Percentiles rank a stretch among this genome's conserved stretches.
Conservation (phyloP, 2,113 vertebrate species). For the Carlito syrichta region DNA sequence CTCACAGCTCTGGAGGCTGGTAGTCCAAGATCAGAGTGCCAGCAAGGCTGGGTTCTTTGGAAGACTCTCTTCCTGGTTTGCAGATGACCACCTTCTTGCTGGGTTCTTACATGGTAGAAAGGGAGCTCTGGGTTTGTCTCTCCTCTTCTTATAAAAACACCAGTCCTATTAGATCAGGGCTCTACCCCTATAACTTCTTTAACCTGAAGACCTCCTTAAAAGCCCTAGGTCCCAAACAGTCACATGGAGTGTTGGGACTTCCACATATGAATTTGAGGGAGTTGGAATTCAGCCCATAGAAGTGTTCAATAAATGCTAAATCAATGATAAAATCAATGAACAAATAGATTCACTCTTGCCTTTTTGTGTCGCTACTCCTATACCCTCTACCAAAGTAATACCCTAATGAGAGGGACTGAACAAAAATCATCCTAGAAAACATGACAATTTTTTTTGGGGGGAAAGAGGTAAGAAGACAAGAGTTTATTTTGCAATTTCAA, state of each 20-base stretch:
- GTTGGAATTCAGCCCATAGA: background rate
- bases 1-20: background rate
- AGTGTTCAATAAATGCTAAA: background rate
- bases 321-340: background rate
- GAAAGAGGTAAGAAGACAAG: background rate
- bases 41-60: background rate
- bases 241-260: background rate
- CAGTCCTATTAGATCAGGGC: background rate
- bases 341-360: background rate
- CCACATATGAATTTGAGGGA: background rate
- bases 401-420: background rate
- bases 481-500: background rate
- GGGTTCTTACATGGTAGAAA: background rate
- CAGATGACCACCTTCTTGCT: background rate
- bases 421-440: background rate
- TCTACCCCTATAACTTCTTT: background rate
- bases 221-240: no score
- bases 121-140: background rate
- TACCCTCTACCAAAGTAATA: background rate
- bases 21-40: background rate
- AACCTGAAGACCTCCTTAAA: background rate
- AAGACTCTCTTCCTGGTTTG: background rate
- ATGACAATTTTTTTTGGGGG: background rate
- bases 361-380: background rate
- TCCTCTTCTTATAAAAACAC: background rate